Conservation (phyloP, 35 echinoderm and acorn worm genomes). For the Patiria miniata region DNA sequence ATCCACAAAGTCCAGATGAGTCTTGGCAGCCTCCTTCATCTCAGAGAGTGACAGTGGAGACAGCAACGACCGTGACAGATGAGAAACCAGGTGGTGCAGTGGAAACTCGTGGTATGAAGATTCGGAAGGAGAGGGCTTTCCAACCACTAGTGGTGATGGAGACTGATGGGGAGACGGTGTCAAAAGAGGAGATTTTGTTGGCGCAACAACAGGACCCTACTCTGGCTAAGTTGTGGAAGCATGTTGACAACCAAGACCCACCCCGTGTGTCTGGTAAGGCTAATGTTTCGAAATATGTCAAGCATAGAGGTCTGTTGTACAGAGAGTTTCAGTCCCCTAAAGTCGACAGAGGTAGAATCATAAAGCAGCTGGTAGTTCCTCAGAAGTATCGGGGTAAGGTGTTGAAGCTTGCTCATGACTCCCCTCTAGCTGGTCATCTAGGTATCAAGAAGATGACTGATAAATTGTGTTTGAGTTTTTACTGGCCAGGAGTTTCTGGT, state of each 20-base stretch:
- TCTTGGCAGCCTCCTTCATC: slow-evolving; percentile 56
- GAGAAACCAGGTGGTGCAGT: background rate
- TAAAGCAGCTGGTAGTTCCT: too few relatives aligned
- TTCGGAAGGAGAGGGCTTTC: background rate
- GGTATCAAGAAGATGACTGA: too few relatives aligned
- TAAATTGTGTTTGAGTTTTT: too few relatives aligned
- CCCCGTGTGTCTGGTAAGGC: background rate
- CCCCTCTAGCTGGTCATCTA: too few relatives aligned
- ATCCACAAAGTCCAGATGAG: slow-evolving; percentile 66
- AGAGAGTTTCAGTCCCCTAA: too few relatives aligned
- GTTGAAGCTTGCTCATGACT: too few relatives aligned
- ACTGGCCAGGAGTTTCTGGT: too few relatives aligned
- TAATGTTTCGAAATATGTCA: background rate
- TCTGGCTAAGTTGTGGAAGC: background rate
- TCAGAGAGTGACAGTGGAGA: too few relatives aligned
- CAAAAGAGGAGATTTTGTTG: background rate
- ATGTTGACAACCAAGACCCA: background rate
- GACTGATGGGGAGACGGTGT: slow-evolving; percentile 20
- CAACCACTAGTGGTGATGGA: background rate
- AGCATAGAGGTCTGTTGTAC: too few relatives aligned
- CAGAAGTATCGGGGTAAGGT: too few relatives aligned
- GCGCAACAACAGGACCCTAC: slow-evolving; percentile 19
- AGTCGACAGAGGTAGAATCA: too few relatives aligned
- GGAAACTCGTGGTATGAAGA: background rate
- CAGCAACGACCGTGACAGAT: background rate